phyloP scores from a whole-genome alignment of 1,140 invertebrate genomes.

The Aradophagus sp. region DNA sequence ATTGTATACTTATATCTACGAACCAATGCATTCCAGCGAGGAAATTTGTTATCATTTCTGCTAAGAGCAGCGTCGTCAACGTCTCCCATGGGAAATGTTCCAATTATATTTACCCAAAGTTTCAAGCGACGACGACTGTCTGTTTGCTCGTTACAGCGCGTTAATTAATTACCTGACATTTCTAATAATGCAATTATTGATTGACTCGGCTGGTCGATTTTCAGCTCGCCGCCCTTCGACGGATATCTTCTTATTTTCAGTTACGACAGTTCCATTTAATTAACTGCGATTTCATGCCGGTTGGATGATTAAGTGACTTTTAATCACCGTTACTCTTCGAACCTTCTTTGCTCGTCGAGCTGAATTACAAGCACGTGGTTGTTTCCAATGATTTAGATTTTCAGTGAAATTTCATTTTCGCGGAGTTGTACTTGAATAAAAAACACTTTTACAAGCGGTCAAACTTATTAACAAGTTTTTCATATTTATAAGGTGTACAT shows the following conservation, averaged over 20 bases:
- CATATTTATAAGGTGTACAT: too few relatives aligned
- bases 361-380: too few relatives aligned
- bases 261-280: conserved; percentile 28
- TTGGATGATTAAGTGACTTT: conserved; percentile 8
- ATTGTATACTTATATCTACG: conserved; percentile 48
- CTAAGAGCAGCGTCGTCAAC: conserved; percentile 45
- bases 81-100: conserved; percentile 53
- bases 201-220: conserved; percentile 35
- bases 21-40: conserved; percentile 51
- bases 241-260: conserved; percentile 29
- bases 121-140: conserved; percentile 50
- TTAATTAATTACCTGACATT: conserved; percentile 58
- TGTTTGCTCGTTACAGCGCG: conserved; percentile 57
- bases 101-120: conserved; percentile 61
- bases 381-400: too few relatives aligned
- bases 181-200: conserved; percentile 53
- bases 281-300: conserved; percentile 5
- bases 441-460: too few relatives aligned
- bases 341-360: too few relatives aligned
- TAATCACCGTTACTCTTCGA: too few relatives aligned
- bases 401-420: too few relatives aligned
- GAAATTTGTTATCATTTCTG: conserved; percentile 57
- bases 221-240: not conserved
- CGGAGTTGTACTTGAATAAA: too few relatives aligned
- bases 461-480: too few relatives aligned